Conservation (phyloP, 2,888 invertebrate species). For the Cordylochernes scorpioides region DNA sequence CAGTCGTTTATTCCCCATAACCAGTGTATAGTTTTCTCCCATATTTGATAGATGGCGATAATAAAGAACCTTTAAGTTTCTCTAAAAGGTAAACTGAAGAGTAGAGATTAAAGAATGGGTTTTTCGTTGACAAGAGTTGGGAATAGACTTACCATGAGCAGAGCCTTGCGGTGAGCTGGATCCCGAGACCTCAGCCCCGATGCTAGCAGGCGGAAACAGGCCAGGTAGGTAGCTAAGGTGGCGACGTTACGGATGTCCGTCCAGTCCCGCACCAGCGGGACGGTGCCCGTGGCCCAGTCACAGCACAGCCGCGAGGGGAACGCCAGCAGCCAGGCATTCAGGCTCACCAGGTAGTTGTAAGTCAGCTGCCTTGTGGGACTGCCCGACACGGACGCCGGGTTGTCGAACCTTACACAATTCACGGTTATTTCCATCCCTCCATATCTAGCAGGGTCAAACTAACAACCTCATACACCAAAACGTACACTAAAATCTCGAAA, state of each 20-base stretch:
- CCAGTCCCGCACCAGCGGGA: constrained; percentile 52
- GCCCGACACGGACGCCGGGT: constrained; percentile 69
- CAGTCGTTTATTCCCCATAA: too few species aligned
- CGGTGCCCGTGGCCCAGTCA: constrained; percentile 95
- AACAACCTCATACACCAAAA: too few species aligned
- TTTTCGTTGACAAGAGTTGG: too few species aligned
- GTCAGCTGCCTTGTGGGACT: constrained; percentile 63
- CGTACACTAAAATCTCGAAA: too few species aligned
- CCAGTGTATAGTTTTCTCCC: too few species aligned
- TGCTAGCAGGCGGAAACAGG: constrained; percentile 19
- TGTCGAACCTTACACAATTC: constrained; percentile 78
- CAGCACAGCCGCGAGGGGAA: constrained; percentile 74
- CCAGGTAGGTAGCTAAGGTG: constrained; percentile 40
- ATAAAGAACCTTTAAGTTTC: too few species aligned
- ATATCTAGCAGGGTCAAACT: too few species aligned
- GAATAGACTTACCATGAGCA: constrained; percentile 1
- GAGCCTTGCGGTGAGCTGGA: neutral
- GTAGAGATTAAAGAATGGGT: too few species aligned
- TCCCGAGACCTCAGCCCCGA: constrained; percentile 11
- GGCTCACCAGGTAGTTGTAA: constrained; percentile 69
- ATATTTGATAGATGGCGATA: too few species aligned
- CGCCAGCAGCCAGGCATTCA: constrained; percentile 67
- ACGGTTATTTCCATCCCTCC: too few species aligned
- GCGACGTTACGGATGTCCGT: constrained; percentile 51
- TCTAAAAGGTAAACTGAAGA: too few species aligned